Base-by-base conservation (phyloP, 2,888 invertebrate species). In the Plagodis pulveraria region DNA sequence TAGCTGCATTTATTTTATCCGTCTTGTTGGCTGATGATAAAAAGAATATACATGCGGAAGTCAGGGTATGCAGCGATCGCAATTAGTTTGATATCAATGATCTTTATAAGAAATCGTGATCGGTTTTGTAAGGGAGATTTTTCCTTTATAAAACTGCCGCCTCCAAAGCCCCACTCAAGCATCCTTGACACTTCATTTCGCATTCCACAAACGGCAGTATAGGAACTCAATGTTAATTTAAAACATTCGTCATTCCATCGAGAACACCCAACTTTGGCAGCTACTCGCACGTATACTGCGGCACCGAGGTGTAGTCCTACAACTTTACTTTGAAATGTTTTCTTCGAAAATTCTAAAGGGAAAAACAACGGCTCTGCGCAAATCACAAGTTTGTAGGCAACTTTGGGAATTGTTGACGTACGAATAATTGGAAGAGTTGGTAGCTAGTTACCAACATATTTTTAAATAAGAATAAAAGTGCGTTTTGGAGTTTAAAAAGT, bases 151-250 rank as follows among this genome's bases (percentile, higher is more conserved):
- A 35, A 40, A 36, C 33, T 45, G 22, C 43, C 56, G 44, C 48
- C 48, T 58, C 56, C 56, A 34, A 50, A 35, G 50, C 41, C 38
- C 10, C 10, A 11, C 34, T 54, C 36, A 5, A 12, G 36, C 53
- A 48, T 40, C 33, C 33, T 10, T 7, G 41, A 6, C 22, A 11
- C 48, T 46, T 59, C 51, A 57, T 59, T 65, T 34, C 22, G 59
- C 59, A 65, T 65, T 65, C 62, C 38, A 41, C 51, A 46, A 41
- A 43, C 65, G 52, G 54, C 40, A 34, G 48, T 42, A 47, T 43
- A 61, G 36, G 48, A 56, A 42, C 58, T 58, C 55, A 40, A 58
- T 51, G 64, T 48, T 61, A 58, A 64, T 61, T 54, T 52, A 12
- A 48, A 56, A 49, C 53, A 35, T 56, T 54, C 58, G 61, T 65